Percentiles rank a stretch among this genome's conserved stretches.
Conservation (phyloP, 2,797 vertebrate genomes). For the Sphenopsis melanotis region DNA sequence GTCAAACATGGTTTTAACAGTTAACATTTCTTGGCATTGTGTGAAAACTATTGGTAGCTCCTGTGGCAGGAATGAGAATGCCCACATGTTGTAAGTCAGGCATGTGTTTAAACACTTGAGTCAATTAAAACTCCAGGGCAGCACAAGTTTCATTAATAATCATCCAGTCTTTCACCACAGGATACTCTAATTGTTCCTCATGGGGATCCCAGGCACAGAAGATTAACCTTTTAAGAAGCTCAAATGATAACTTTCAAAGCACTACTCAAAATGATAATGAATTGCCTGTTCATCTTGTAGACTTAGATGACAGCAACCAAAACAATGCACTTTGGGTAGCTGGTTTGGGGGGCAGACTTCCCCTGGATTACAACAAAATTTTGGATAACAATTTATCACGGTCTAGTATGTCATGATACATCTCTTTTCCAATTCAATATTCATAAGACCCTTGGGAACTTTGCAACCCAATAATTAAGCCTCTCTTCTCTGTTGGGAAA, state of each 20-base stretch:
- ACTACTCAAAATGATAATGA: not conserved
- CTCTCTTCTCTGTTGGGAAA: slow-evolving; percentile 21
- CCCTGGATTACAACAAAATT: not conserved
- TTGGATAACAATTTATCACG: fast-evolving
- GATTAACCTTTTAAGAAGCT: slow-evolving; percentile 14
- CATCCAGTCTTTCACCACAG: slow-evolving; percentile 12
- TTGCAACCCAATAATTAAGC: slow-evolving; percentile 1
- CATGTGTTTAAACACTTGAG: not conserved
- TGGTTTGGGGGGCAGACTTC: not conserved
- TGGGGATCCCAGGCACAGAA: not conserved
- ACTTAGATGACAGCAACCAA: not conserved
- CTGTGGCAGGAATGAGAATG: not conserved
- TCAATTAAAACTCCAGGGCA: slow-evolving; percentile 18
- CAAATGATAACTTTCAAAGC: slow-evolving; percentile 6
- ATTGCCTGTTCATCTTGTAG: not conserved
- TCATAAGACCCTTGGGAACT: not conserved
- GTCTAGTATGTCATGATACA: not conserved
- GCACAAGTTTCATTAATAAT: not conserved
- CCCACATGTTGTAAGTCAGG: not conserved
- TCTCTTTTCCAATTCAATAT: not conserved
- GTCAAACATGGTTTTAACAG: not conserved
- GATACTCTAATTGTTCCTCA: slow-evolving; percentile 14
- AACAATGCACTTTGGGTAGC: not conserved
- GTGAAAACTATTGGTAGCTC: not conserved
- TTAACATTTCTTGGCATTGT: not conserved